Conservation (phyloP, 2,797 vertebrate genomes). For the Phalanger gymnotis region DNA sequence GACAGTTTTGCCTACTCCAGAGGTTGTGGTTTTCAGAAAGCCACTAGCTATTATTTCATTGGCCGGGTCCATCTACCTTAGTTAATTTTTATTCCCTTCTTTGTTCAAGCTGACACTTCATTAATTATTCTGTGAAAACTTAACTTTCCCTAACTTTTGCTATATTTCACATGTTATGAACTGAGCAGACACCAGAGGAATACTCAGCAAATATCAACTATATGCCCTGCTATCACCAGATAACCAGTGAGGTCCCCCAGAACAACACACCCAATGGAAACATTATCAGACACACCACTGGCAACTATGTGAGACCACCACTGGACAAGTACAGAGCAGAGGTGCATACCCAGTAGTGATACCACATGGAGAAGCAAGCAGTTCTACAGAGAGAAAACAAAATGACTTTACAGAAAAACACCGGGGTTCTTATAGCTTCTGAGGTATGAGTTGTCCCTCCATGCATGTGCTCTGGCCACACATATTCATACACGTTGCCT, state of each 20-base stretch:
- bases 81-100: too few species aligned
- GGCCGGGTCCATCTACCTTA: too few species aligned
- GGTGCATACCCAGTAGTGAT: not conserved
- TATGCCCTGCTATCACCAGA: not conserved
- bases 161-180: too few species aligned
- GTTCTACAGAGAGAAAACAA: not conserved
- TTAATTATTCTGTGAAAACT: too few species aligned
- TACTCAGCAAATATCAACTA: not conserved
- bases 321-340: not conserved
- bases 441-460: not conserved
- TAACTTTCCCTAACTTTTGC: too few species aligned
- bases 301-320: not conserved
- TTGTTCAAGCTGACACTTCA: too few species aligned
- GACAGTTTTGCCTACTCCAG: too few species aligned
- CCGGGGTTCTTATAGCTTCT: not conserved
- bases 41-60: too few species aligned
- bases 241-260: not conserved
- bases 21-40: too few species aligned
- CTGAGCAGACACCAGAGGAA: not conserved
- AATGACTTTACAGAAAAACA: not conserved
- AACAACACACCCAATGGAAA: not conserved
- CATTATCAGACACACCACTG: not conserved
- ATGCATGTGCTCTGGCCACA: not conserved
- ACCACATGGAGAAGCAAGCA: not conserved
- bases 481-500: not conserved